Base-by-base conservation (phyloP, 2,888 invertebrate species). In the Isotomurus palustris region DNA sequence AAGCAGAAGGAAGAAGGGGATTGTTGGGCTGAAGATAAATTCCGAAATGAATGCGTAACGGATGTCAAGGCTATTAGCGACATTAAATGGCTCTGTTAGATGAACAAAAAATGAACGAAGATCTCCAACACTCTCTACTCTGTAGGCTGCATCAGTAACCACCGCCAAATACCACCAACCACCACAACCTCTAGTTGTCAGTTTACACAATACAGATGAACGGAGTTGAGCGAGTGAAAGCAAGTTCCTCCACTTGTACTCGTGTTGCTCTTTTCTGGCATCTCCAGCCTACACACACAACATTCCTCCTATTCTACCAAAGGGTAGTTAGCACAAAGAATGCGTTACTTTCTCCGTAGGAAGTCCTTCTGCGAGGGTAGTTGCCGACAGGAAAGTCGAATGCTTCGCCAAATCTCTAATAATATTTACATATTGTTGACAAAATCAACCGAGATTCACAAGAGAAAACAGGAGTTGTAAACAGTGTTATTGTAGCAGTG, bases 1-100 rank as follows among this genome's bases (percentile, higher is more conserved):
- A 21, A 35, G 35, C 21, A 49, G 19, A 22, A 24, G 32, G 32
- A 27, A 49, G 28, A 28, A 47, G 24, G 28, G 27, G 27, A 27
- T 47, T 27, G 47, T n/a, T 27, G 47, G 25, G 25, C 47, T 19
- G 25, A 27, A 47, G 28, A 27, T n/a, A 49, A 49, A 49, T 49
- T 29, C 49, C 49, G 35, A 49, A 49, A 49, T 49, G 49, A 49
- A 49, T 49, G 35, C 49, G 49, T 29, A 49, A 49, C 49, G 49
- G 49, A 49, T 49, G 49, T 49, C 49, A 49, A 49, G 35, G 49
- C 49, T 49, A 49, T 49, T 49, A 49, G 49, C 49, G 49, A 49
- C 49, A 49, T 49, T 49, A 49, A 49, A 49, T 49, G 49, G 49
- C 49, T 49, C 49, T 49, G 49, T 49, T 49, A 49, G 49, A 19